Percentiles rank a stretch among this genome's conserved stretches.
Conservation (phyloP, 2,888 invertebrate genomes). For the Dendrolimus houi region DNA sequence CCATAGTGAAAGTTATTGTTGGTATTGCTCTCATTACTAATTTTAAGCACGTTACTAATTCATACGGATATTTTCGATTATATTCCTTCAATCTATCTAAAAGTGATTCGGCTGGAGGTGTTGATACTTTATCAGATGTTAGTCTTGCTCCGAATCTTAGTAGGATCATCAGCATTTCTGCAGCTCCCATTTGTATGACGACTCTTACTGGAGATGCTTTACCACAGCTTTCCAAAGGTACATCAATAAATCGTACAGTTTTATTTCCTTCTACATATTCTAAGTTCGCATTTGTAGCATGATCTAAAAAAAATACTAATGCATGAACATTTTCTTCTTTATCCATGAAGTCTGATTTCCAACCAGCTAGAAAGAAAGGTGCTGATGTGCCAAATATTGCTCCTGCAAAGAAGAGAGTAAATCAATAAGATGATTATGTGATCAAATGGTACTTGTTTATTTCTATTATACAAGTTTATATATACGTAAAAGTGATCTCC, state of each 20-base stretch:
- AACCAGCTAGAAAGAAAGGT: constrained; percentile 88
- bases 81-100: constrained; percentile 80
- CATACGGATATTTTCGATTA: constrained; percentile 79
- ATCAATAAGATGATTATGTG: no score
- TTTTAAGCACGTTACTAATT: constrained; percentile 82
- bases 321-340: constrained; percentile 87
- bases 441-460: no score
- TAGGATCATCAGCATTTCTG: constrained; percentile 85
- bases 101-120: constrained; percentile 79
- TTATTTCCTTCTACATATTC: constrained; percentile 65
- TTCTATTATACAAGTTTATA: no score
- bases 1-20: constrained; percentile 67
- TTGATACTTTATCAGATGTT: constrained; percentile 73
- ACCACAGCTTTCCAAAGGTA: constrained; percentile 89
- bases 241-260: constrained; percentile 81
- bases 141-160: constrained; percentile 83
- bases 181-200: constrained; percentile 83
- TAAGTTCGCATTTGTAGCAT: constrained; percentile 81
- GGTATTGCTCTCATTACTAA: constrained; percentile 80
- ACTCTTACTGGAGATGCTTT: constrained; percentile 83
- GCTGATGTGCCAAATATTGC: constrained; percentile 89
- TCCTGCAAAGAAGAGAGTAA: constrained; percentile 66
- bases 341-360: constrained; percentile 89
- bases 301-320: constrained; percentile 85
- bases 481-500: no score